Conservation (phyloP, 2,888 invertebrate species). For the Drosophila meridiana region DNA sequence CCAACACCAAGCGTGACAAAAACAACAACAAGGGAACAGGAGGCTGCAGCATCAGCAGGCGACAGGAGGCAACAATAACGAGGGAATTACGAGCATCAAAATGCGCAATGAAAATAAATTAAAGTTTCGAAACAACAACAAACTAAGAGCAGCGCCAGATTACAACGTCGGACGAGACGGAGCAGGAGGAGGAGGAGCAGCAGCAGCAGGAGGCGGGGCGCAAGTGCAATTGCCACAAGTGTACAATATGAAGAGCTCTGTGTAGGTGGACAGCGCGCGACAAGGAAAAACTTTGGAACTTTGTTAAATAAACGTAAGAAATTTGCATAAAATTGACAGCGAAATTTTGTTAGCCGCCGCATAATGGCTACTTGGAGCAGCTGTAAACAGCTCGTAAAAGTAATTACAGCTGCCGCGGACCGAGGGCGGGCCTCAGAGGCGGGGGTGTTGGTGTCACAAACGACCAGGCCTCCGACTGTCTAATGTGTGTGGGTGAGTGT, state of each 20-base stretch:
- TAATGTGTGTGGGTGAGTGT: conserved; percentile 29
- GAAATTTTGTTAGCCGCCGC: conserved; percentile 62
- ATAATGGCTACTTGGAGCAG: conserved; percentile 82
- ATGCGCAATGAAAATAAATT: conserved; percentile 84
- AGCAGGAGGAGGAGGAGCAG: not conserved
- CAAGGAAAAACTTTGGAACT: conserved; percentile 48
- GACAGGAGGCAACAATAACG: conserved; percentile 80
- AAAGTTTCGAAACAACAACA: conserved; percentile 76
- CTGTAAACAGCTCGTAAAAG: conserved; percentile 84
- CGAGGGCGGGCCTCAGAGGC: not conserved
- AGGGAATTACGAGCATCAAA: conserved; percentile 82
- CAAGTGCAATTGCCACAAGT: conserved; percentile 55
- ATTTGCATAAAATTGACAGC: conserved; percentile 81
- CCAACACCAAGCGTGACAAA: conserved; percentile 79
- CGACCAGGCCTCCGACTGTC: conserved; percentile 40
- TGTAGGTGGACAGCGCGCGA: conserved; percentile 50
- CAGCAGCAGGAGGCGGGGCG: not conserved
- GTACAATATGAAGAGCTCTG: conserved; percentile 36
- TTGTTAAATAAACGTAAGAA: conserved; percentile 54
- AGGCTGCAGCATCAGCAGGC: conserved; percentile 42
- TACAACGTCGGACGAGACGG: conserved; percentile 16
- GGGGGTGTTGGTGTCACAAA: conserved; percentile 62
- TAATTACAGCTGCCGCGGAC: conserved; percentile 68
- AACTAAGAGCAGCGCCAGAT: conserved; percentile 36
- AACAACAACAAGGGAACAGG: conserved; percentile 35